Base-by-base conservation (phyloP, 2,797 vertebrate species). In the Loriculus beryllinus region DNA sequence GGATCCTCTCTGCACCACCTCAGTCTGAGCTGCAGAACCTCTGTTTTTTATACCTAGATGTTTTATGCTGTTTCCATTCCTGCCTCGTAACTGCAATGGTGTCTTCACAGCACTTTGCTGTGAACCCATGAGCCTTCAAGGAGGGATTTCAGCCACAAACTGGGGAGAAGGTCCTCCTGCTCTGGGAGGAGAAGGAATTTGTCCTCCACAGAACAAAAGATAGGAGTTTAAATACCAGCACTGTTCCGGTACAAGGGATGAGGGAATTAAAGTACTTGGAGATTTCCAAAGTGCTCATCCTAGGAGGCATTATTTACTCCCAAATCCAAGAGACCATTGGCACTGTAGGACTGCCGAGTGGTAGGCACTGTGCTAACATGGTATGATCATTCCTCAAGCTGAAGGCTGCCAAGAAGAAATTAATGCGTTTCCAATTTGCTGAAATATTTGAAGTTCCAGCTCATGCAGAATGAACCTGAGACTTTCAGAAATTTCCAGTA, bases 281-380 rank as follows among this genome's bases (percentile, higher is more conserved):
- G 5, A 9, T 93, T 94, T 77, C 48, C 60, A 29, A 7, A 37
- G 33, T 45, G n/a, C n/a, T 56, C 22, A 17, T 64, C 28, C n/a
- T 56, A 23, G n/a, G 31, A 80, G 25, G 23, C 29, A 54, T 8
- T 29, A 20, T 3, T 15, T 0, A 2, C 14, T 74, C 79, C 29
- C 23, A 75, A 8, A 39, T 23, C 40, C 37, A 21, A 12, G 49
- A 23, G 37, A 18, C 8, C 5, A 2, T 0, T 62, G 74, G 35
- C 67, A 65, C 3, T 2, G 4, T 3, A 60, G 70, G 43, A 82
- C 20, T 2, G 2, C 51, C 45, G 9, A 14, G 11, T 0, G 2
- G 5, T 33, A 39, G 49, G 45, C 35, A 29, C 52, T 40, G 26
- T 35, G 31, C 21, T 71, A 39, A 49, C 7, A 10, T 2, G 2